Evolutionary conservation across 2,888 invertebrate genomes (phyloP).

Genomic region (Tetramorium bicarinatum): DNA sequence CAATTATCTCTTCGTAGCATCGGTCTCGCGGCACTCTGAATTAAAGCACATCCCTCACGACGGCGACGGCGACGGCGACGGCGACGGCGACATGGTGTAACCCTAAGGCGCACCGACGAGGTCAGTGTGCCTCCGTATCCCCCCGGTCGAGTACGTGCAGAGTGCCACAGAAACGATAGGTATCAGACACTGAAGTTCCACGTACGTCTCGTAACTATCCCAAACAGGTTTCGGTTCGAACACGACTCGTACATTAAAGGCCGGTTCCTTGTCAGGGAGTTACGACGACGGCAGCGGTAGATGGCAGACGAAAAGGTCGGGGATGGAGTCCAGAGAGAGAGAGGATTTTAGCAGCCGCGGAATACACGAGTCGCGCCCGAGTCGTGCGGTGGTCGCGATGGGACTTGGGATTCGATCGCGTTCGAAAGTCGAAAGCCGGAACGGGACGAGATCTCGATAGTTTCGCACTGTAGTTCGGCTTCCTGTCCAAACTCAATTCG

Average conservation of each 20-base stretch:
- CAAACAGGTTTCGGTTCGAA: slow-evolving; percentile 81
- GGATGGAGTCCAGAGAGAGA: slow-evolving; percentile 30
- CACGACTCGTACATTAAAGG: slow-evolving; percentile 84
- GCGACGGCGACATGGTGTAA: slow-evolving; percentile 48
- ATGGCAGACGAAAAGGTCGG: slow-evolving; percentile 35
- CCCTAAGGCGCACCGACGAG: slow-evolving; percentile 58
- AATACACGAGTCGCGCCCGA: slow-evolving; percentile 33
- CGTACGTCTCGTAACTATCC: slow-evolving; percentile 78
- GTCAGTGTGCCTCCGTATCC: slow-evolving; percentile 62
- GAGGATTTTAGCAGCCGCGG: slow-evolving; percentile 54
- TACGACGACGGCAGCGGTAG: slow-evolving; percentile 20
- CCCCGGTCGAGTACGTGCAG: slow-evolving; percentile 54
- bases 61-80: slow-evolving; percentile 39
- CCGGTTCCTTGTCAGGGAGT: slow-evolving; percentile 68
- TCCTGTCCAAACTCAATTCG: slow-evolving; percentile 45
- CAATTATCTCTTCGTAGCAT: slow-evolving; percentile 80
- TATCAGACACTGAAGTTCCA: slow-evolving; percentile 69
- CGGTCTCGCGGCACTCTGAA: slow-evolving; percentile 57
- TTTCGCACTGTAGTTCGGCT: slow-evolving; percentile 42
- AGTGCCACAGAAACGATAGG: slow-evolving; percentile 38
- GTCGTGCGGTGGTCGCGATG: slow-evolving; percentile 29
- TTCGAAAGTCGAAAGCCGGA: slow-evolving; percentile 55
- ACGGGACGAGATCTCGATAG: slow-evolving; percentile 40
- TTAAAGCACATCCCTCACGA: slow-evolving; percentile 29
- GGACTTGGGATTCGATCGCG: slow-evolving; percentile 37